Conservation (phyloP, 2,888 invertebrate species). For the Apodemia zela region DNA sequence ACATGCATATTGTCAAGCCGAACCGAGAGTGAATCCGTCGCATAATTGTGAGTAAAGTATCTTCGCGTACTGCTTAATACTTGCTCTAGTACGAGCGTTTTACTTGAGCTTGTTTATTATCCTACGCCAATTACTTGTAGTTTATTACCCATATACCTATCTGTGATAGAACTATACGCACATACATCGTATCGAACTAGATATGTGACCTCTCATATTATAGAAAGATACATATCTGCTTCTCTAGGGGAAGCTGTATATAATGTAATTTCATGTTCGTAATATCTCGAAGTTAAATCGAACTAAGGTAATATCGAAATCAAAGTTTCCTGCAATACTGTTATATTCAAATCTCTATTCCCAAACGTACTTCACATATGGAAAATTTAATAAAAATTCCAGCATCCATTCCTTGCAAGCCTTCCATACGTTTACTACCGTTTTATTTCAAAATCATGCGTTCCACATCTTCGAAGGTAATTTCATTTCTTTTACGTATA, state of each 20-base stretch:
- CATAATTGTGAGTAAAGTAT: no score
- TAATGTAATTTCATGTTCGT: slow-evolving; percentile 44
- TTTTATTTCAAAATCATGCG: slow-evolving; percentile 40
- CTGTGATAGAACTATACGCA: no score
- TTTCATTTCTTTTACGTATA: slow-evolving; percentile 14
- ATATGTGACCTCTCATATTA: no score
- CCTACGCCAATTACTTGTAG: no score
- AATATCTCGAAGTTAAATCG: slow-evolving; percentile 27
- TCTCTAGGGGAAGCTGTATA: slow-evolving; percentile 8
- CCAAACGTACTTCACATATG: slow-evolving; percentile 56
- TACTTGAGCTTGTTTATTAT: no score
- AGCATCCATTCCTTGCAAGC: slow-evolving; percentile 45
- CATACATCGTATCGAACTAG: no score
- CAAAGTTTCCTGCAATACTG: slow-evolving; percentile 39
- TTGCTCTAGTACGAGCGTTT: no score
- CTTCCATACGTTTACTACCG: slow-evolving; percentile 36
- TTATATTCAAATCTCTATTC: slow-evolving; percentile 59
- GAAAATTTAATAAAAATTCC: slow-evolving; percentile 65
- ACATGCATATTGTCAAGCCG: no score
- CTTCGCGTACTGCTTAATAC: no score
- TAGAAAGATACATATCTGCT: neutral
- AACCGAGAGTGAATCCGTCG: no score
- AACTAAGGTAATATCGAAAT: slow-evolving; percentile 27
- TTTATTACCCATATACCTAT: no score
- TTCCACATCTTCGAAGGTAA: slow-evolving; percentile 18